Conservation (phyloP, 2,113 vertebrate species). For the Asarcornis scutulata region DNA sequence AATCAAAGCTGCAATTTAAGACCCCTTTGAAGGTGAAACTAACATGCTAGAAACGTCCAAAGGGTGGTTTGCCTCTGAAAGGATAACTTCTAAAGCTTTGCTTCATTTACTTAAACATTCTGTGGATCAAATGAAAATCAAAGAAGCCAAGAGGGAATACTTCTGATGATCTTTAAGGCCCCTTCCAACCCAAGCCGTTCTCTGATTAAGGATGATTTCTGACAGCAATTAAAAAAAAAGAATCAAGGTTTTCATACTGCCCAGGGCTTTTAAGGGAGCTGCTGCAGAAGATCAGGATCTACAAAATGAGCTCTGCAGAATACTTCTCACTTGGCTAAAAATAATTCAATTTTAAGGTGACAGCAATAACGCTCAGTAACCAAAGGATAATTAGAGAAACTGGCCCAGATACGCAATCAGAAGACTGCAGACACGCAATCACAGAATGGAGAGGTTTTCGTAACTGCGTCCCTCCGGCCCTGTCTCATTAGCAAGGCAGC, state of each 20-base stretch:
- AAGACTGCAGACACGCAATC: background rate
- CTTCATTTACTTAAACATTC: background rate
- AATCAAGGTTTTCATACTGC: background rate
- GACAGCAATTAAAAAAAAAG: background rate
- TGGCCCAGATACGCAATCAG: background rate
- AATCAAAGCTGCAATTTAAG: background rate
- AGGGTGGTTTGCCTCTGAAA: background rate
- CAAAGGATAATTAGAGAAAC: background rate
- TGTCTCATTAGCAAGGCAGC: background rate
- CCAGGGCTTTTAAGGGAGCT: background rate
- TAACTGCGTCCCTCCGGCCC: background rate
- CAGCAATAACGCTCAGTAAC: background rate
- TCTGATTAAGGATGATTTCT: background rate
- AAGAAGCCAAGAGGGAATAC: background rate
- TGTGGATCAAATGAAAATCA: background rate
- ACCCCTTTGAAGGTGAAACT: background rate
- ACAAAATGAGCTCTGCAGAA: background rate
- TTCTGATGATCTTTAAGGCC: background rate
- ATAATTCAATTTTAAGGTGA: background rate
- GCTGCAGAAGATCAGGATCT: background rate
- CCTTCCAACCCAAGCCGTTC: too few species aligned
- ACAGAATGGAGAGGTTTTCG: background rate
- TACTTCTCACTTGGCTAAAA: background rate
- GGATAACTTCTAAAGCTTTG: background rate
- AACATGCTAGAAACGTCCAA: rapidly evolving